Evolutionary conservation across 1,140 invertebrate species (phyloP).

Genomic region (Dendroctonus valens): DNA sequence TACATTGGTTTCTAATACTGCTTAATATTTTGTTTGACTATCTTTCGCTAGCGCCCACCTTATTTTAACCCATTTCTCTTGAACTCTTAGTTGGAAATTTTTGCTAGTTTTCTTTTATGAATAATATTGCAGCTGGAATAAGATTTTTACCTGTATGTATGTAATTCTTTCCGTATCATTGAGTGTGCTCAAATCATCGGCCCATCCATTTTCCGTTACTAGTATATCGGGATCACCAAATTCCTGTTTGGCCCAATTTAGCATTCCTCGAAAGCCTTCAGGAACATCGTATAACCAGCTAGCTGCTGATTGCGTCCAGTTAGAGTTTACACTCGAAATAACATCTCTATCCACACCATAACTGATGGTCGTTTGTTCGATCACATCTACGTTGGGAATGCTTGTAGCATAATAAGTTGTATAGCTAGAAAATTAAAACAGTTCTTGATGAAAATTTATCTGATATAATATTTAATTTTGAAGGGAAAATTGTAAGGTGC

Average conservation of each 20-base stretch:
- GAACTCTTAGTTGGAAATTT: not conserved
- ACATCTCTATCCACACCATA: slow-evolving; percentile 8
- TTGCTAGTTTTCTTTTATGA: not conserved
- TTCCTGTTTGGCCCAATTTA: slow-evolving; percentile 56
- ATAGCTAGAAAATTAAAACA: slow-evolving; percentile 16
- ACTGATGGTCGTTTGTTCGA: slow-evolving; percentile 4
- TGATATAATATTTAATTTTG: not conserved
- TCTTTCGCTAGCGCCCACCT: no score
- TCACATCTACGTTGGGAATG: not conserved
- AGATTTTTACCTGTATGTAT: slow-evolving; percentile 53
- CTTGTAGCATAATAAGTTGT: slow-evolving; percentile 12
- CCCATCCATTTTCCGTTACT: slow-evolving; percentile 61
- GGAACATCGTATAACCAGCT: slow-evolving; percentile 49
- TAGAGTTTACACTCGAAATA: not conserved
- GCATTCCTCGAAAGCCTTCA: slow-evolving; percentile 54
- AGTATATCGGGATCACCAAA: slow-evolving; percentile 56
- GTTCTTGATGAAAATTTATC: not conserved
- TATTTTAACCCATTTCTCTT: not conserved
- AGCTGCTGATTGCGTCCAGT: not conserved
- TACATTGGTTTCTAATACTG: no score
- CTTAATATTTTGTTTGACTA: no score
- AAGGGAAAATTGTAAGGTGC: not conserved
- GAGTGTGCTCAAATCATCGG: slow-evolving; percentile 33
- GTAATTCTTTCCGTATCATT: slow-evolving; percentile 54
- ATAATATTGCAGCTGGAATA: no score